Evolutionary conservation across 2,888 invertebrate species (phyloP).

Genomic region (Drosophila subsilvestris): DNA sequence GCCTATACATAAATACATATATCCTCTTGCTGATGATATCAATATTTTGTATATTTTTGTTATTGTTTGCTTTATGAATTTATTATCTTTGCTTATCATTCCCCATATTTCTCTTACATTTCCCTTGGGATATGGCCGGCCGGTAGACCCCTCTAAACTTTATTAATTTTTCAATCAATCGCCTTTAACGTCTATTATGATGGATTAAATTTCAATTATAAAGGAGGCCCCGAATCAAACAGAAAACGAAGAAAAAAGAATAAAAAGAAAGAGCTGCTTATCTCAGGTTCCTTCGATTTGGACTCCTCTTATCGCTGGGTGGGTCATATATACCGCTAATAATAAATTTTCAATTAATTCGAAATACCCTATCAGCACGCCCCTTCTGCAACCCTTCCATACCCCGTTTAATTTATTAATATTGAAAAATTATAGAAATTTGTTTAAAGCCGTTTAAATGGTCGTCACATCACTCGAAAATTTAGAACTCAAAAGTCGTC

Average conservation of each 20-base stretch:
- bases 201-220: constrained; percentile 83
- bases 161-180: constrained; percentile 32
- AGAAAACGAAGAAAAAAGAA: constrained; percentile 11
- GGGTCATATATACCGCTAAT: constrained; percentile 64
- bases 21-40: constrained; percentile 19
- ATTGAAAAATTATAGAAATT: constrained; percentile 71
- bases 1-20: neutral
- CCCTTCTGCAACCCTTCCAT: neutral
- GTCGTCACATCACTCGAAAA: constrained; percentile 72
- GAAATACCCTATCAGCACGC: constrained; percentile 49
- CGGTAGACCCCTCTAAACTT: constrained; percentile 14
- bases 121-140: constrained; percentile 37
- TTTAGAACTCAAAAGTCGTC: constrained; percentile 31
- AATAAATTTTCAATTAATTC: constrained; percentile 82
- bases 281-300: constrained; percentile 35
- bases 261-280: constrained; percentile 26
- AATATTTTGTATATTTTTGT: constrained; percentile 36
- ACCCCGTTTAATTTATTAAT: constrained; percentile 33
- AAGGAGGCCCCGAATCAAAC: constrained; percentile 12
- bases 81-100: constrained; percentile 38
- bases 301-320: constrained; percentile 52
- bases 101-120: constrained; percentile 38
- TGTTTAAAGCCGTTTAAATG: constrained; percentile 80
- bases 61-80: constrained; percentile 36
- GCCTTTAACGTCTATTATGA: constrained; percentile 82